Percentiles rank a stretch among this genome's conserved stretches.
Evolutionary conservation across 2,113 vertebrate genomes (phyloP).

Genomic region (Sciurus niger): DNA sequence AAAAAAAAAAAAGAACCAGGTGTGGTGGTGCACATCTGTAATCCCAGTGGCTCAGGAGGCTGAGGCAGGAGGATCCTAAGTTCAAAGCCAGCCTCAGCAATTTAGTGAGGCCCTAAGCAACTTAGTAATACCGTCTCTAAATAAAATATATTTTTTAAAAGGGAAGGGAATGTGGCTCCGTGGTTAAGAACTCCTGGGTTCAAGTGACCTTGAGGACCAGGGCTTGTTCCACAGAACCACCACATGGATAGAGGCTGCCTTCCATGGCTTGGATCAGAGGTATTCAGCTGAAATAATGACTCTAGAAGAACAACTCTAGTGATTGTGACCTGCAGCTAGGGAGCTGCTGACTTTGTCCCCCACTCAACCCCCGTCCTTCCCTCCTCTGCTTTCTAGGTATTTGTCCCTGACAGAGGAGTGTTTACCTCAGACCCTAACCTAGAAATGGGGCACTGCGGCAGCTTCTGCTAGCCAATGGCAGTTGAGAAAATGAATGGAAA

Average conservation of each 20-base stretch:
- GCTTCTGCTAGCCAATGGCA: not conserved
- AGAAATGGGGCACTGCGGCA: not conserved
- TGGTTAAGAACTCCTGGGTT: no score
- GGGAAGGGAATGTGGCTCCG: no score
- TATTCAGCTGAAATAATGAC: not conserved
- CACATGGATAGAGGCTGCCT: not conserved
- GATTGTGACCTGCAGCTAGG: not conserved
- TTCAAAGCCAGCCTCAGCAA: no score
- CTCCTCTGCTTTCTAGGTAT: not conserved
- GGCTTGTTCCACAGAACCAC: not conserved
- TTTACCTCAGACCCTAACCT: not conserved
- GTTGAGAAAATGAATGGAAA: conserved; percentile 38
- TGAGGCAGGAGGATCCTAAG: no score
- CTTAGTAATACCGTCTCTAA: no score
- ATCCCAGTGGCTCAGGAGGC: no score
- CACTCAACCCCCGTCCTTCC: not conserved
- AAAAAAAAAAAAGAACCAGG: no score
- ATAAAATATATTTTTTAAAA: no score
- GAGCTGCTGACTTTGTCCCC: not conserved
- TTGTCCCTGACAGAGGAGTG: not conserved
- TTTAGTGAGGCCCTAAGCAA: no score
- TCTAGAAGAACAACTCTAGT: not conserved
- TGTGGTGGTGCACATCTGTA: no score
- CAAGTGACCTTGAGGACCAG: not conserved
- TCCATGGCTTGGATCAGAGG: not conserved